Evolutionary conservation across 1,140 invertebrate species (phyloP).

Genomic region (Tenebrio molitor): DNA sequence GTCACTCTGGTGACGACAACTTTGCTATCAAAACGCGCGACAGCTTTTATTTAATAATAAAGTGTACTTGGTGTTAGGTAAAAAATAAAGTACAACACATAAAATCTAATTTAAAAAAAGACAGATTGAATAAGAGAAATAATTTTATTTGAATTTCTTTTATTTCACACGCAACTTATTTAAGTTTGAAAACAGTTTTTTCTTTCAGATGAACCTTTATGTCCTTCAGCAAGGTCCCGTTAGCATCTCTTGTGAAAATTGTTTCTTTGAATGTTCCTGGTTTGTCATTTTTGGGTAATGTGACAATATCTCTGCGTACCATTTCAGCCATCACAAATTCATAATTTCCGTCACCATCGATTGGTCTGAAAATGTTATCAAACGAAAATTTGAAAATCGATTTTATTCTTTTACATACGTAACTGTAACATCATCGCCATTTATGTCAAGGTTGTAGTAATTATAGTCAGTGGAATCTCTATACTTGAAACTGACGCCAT

Average conservation of each 20-base stretch:
- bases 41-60: too few relatives aligned
- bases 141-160: too few relatives aligned
- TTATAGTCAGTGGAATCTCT: neutral
- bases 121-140: too few relatives aligned
- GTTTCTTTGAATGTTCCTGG: conserved; percentile 3
- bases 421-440: neutral
- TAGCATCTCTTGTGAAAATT: conserved; percentile 1
- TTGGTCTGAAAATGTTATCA: neutral
- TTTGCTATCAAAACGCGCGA: too few relatives aligned
- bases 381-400: neutral
- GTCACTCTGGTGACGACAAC: too few relatives aligned
- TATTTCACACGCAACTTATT: too few relatives aligned
- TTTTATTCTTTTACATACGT: conserved; percentile 2
- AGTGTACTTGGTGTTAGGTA: too few relatives aligned
- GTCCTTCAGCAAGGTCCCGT: neutral
- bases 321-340: neutral
- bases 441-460: neutral
- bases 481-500: conserved; percentile 14
- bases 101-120: too few relatives aligned
- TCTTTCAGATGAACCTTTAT: neutral
- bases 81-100: too few relatives aligned
- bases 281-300: neutral
- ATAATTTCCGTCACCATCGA: neutral
- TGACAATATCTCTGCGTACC: neutral
- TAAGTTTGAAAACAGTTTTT: conserved; percentile 2